phyloP scores from a whole-genome alignment of 92 coral and sea anemone species.

The Pocillopora meandrina region DNA sequence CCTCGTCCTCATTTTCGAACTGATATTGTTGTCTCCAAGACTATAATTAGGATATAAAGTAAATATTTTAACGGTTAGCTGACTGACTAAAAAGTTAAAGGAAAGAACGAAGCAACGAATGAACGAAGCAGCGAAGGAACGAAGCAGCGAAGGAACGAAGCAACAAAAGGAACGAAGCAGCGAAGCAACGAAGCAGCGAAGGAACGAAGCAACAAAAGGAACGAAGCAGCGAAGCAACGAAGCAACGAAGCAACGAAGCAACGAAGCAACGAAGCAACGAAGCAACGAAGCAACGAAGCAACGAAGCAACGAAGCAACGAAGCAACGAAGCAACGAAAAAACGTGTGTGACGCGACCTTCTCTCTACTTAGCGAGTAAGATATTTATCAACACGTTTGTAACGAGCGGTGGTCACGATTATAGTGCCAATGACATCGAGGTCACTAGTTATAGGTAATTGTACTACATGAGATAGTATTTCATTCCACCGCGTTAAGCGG shows the following conservation, averaged over 20 bases:
- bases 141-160: background rate
- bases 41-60: background rate
- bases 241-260: background rate
- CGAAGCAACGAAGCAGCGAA: background rate
- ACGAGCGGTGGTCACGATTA: too few species aligned
- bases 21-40: background rate
- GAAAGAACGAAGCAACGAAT: too few species aligned
- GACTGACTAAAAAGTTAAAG: background rate
- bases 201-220: background rate
- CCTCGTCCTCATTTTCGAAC: slow-evolving; percentile 4
- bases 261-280: background rate
- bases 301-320: background rate
- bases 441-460: too few species aligned
- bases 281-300: background rate
- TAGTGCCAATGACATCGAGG: too few species aligned
- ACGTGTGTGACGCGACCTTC: too few species aligned
- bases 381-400: too few species aligned
- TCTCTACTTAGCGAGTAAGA: too few species aligned
- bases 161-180: background rate
- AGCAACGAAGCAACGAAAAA: too few species aligned
- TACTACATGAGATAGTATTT: too few species aligned
- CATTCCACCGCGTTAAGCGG: too few species aligned
- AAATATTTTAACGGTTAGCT: background rate
- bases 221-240: background rate
- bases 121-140: background rate